Conservation (phyloP, 2,888 invertebrate genomes). For the Ellobium chinense region DNA sequence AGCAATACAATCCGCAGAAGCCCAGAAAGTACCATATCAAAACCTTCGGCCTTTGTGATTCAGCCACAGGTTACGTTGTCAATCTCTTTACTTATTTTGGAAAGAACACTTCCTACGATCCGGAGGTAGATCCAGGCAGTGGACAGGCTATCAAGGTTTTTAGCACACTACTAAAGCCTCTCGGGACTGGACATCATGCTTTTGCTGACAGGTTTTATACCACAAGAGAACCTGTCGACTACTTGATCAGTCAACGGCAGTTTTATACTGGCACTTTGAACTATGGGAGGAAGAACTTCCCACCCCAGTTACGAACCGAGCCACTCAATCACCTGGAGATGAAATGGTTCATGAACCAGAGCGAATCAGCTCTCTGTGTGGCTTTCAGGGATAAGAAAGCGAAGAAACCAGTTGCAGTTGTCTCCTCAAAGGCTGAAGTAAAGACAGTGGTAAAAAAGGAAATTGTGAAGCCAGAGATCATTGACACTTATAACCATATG, state of each 20-base stretch:
- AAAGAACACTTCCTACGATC: slow-evolving; percentile 10
- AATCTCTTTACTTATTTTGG: slow-evolving; percentile 21
- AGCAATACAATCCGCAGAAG: slow-evolving; percentile 22
- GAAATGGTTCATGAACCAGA: background rate
- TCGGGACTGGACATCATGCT: background rate
- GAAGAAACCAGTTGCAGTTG: background rate
- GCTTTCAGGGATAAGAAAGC: slow-evolving; percentile 6
- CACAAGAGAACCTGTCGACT: slow-evolving; percentile 11
- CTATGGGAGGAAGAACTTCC: background rate
- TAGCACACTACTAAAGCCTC: background rate
- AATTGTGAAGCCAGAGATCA: background rate
- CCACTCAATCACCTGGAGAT: background rate
- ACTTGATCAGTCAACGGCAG: background rate
- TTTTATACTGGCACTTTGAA: slow-evolving; percentile 16
- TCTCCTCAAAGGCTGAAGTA: background rate
- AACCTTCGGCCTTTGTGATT: slow-evolving; percentile 11
- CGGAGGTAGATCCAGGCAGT: background rate
- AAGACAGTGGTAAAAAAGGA: background rate
- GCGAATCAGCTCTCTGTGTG: background rate
- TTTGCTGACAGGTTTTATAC: slow-evolving; percentile 31
- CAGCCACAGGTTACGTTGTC: slow-evolving; percentile 4
- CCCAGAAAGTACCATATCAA: slow-evolving; percentile 25
- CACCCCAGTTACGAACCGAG: background rate
- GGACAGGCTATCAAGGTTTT: slow-evolving; percentile 25
- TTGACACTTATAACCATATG: background rate